A percentile compares a stretch with the other conserved stretches of the same genome.
phyloP scores from a whole-genome alignment of 2,797 vertebrate species.

The Enteromius afrohamiltoni region DNA sequence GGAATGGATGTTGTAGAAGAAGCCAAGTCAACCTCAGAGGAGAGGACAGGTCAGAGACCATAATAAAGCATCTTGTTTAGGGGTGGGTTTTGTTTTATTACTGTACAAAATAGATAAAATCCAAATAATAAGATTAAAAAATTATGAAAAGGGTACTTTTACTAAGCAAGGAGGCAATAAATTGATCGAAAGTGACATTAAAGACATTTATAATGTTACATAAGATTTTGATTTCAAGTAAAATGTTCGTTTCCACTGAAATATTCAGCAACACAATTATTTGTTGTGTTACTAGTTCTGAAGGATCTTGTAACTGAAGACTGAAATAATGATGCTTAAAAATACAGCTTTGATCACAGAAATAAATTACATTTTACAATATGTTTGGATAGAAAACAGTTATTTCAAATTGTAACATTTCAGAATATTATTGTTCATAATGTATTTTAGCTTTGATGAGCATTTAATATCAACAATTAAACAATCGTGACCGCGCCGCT shows the following conservation, averaged over 20 bases:
- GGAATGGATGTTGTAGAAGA: constrained; percentile 67
- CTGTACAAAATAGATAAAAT: neutral
- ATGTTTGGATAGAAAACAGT: neutral
- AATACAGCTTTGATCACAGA: neutral
- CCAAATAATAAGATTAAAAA: neutral
- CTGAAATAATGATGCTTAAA: neutral
- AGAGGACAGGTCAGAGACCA: constrained; percentile 65
- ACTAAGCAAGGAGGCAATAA: neutral
- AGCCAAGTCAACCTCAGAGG: constrained; percentile 9
- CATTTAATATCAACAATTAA: neutral
- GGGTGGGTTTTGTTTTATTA: neutral
- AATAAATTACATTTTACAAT: neutral
- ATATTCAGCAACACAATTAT: no score
- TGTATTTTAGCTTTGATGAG: neutral
- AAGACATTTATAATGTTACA: neutral
- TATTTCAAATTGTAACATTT: neutral
- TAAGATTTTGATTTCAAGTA: neutral
- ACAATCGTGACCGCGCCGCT: neutral
- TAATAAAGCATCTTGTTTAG: neutral
- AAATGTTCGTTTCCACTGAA: neutral
- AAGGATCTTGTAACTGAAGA: neutral
- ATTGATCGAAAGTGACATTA: neutral
- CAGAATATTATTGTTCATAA: neutral
- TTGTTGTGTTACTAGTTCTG: no score
- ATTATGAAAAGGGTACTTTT: neutral